Conservation (phyloP, 2,797 vertebrate genomes). For the Rhyacichthys aspro region DNA sequence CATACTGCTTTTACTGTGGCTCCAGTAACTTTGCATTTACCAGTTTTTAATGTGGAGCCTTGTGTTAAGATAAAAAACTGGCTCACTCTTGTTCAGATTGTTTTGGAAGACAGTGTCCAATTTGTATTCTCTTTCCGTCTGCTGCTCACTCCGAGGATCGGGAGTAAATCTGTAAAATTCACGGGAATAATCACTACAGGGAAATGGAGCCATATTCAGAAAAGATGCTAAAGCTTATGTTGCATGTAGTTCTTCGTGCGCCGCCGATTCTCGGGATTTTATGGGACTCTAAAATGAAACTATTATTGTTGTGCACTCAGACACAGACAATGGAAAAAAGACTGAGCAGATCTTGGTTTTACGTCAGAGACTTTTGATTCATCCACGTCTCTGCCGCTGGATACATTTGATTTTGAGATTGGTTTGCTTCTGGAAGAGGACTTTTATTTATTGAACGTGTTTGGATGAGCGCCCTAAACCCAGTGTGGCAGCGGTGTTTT, state of each 20-base stretch:
- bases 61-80: too few species aligned
- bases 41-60: too few species aligned
- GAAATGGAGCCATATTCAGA: conserved; percentile 19
- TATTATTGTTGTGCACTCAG: conserved; percentile 1
- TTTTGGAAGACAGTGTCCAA: too few species aligned
- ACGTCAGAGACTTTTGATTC: too few species aligned
- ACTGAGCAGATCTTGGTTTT: not conserved
- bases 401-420: too few species aligned
- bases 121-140: conserved; percentile 6
- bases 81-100: too few species aligned
- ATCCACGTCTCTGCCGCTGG: too few species aligned
- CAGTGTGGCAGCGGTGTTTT: not conserved
- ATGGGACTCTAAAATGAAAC: conserved; percentile 4
- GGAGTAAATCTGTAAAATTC: conserved; percentile 22
- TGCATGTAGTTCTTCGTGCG: conserved; percentile 21
- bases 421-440: not conserved
- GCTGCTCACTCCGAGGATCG: conserved; percentile 14
- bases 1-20: too few species aligned
- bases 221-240: conserved; percentile 8
- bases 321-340: not conserved
- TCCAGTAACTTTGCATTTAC: too few species aligned
- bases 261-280: conserved; percentile 28
- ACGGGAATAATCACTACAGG: conserved; percentile 25
- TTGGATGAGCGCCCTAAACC: conserved; percentile 1
- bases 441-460: conserved; percentile 1